Base-by-base conservation (phyloP, 2,113 vertebrate genomes). In the Tachysurus fulvidraco region DNA sequence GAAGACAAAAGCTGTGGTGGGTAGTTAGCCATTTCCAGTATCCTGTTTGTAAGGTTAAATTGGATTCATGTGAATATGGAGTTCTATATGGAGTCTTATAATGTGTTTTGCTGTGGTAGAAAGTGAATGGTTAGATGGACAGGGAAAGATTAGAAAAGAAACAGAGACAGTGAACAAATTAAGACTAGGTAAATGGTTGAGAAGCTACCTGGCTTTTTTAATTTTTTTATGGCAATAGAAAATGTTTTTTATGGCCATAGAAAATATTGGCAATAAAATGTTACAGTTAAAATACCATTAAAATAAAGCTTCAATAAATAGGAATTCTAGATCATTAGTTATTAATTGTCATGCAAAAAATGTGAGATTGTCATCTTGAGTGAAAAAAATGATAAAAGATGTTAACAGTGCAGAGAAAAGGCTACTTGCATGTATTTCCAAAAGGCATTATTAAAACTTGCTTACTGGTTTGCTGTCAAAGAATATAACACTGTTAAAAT, bases 1-100 rank as follows among this genome's bases (percentile, higher is more conserved):
- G 62, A 85, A 87, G 85, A 92, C 91, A 92, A 91, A 95, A 96
- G 96, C 94, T 89, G 88, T 92, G 89, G 89, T 93, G 92, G 89
- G 19, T 88, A 85, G 94, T 95, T 94, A 95, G 94, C 87, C 86
- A 73, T 92, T 90, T 93, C 94, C 92, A 95, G 59, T 54, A 55
- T 7, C 7, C 13, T 80, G 28, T 50, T 50, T 52, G 10, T 44
- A 19, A 59, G n/a, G 77, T 36, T 80, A 36, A 12, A 59, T 23
- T 36, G 19, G 14, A 44, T 81, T 30, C 4, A 36, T 57, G 5
- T 36, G 46, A 8, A 52, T 59, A n/a, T 62, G 19, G 77, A 80
- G 4, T 83, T n/a, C 64, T 30, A 54, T 69, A 36, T 3, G 2
- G 23, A 17, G 14, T 25, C 30, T 16, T 50, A 50, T 50, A 50